Percentiles rank a stretch among this genome's conserved stretches.
These are phyloP conservation scores for Cardiocondyla obscurior DNA, from an alignment of 1,140 invertebrate genomes.

Conservation along the genomic window DNA sequence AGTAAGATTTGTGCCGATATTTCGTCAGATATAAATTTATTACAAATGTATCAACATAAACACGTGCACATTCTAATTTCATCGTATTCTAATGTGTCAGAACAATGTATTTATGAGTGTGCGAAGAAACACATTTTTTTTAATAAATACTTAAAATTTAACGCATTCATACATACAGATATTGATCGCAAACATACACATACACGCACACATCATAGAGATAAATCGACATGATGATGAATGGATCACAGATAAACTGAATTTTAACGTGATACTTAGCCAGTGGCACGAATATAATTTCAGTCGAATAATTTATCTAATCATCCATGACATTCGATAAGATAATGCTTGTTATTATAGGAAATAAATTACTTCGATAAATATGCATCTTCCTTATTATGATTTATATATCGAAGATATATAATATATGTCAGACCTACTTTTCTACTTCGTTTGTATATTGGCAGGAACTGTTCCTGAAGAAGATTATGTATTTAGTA, in stretches of 20 bases:
- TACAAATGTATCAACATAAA: conserved; percentile 72
- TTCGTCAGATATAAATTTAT: conserved; percentile 61
- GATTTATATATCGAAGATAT: conserved; percentile 19
- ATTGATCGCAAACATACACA: conserved; percentile 23
- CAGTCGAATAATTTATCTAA: conserved; percentile 25
- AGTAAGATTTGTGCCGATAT: neutral
- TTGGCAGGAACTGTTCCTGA: conserved; percentile 52
- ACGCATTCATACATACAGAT: conserved; percentile 32
- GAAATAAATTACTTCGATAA: conserved; percentile 62
- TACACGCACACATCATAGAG: conserved; percentile 21
- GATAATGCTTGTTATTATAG: conserved; percentile 27
- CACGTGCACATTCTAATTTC: conserved; percentile 34
- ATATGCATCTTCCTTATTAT: conserved; percentile 15
- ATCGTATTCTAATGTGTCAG: conserved; percentile 17
- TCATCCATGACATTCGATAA: conserved; percentile 19
- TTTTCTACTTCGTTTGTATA: conserved; percentile 39
- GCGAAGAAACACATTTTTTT: neutral
- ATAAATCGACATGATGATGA: conserved; percentile 47
- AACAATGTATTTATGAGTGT: neutral
- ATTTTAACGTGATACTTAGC: conserved; percentile 39
- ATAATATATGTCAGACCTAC: conserved; percentile 50
- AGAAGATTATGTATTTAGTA: conserved; percentile 13
- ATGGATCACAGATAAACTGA: conserved; percentile 57
- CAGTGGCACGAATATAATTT: conserved; percentile 20
- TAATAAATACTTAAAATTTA: conserved; percentile 60